A percentile compares a stretch with the other conserved stretches of the same genome.
Conservation (phyloP, 2,797 vertebrate species). For the Etheostoma perlongum region DNA sequence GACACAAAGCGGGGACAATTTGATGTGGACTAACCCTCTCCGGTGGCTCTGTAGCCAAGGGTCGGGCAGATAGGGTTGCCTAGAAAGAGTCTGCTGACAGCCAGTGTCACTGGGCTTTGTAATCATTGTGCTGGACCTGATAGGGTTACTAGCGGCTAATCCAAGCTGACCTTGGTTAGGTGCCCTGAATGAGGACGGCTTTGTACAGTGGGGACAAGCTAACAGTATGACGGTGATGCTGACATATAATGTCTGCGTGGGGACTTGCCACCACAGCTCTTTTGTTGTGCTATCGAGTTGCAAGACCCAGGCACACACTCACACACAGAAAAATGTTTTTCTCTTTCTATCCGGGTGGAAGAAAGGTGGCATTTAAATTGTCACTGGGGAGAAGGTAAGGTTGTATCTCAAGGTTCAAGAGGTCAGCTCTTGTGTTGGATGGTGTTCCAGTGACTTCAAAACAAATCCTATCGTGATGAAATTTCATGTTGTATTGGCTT, state of each 20-base stretch:
- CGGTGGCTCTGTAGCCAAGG: slow-evolving; percentile 83
- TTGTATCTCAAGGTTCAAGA: slow-evolving; percentile 83
- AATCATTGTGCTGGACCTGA: slow-evolving; percentile 87
- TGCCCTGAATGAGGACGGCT: slow-evolving; percentile 86
- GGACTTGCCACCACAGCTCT: slow-evolving; percentile 84
- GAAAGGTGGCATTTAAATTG: slow-evolving; percentile 87
- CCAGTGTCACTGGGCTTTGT: slow-evolving; percentile 89
- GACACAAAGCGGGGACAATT: slow-evolving; percentile 83
- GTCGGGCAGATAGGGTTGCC: slow-evolving; percentile 87
- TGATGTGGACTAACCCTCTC: slow-evolving; percentile 85
- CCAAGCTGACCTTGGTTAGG: slow-evolving; percentile 87
- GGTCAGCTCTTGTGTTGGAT: slow-evolving; percentile 80
- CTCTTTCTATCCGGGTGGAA: slow-evolving; percentile 66
- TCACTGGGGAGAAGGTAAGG: slow-evolving; percentile 77
- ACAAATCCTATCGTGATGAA: slow-evolving; percentile 80
- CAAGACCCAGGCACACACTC: slow-evolving; percentile 77
- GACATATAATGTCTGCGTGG: slow-evolving; percentile 86
- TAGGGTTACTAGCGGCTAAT: slow-evolving; percentile 90
- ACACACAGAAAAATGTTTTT: slow-evolving; percentile 65
- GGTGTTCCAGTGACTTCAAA: slow-evolving; percentile 79
- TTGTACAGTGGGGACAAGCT: slow-evolving; percentile 88
- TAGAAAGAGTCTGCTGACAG: slow-evolving; percentile 88
- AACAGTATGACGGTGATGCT: slow-evolving; percentile 85
- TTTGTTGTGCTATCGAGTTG: slow-evolving; percentile 88
- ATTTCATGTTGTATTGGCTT: slow-evolving; percentile 74